Base-by-base conservation (phyloP, 2,888 invertebrate species). In the Pterostichus madidus region DNA sequence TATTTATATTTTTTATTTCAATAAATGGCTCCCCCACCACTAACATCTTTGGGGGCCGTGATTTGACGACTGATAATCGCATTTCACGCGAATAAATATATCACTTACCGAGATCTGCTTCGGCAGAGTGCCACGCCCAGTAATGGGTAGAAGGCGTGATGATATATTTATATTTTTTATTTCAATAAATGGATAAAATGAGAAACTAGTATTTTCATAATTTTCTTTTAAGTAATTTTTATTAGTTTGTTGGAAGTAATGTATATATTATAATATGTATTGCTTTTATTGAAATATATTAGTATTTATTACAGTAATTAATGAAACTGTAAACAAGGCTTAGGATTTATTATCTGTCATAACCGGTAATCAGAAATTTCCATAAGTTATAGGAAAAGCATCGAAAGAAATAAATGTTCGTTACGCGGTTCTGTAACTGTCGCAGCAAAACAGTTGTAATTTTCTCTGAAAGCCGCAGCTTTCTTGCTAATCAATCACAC, bases 231-330 rank as follows among this genome's bases (percentile, higher is more conserved):
- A n/a, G n/a, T n/a, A n/a, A n/a, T 35, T 35, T 39, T 39, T 39
- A 8, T 39, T 7, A 39, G 8, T 24, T 11, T 59, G 5, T 59
- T 11, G 24, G 15, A 59, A 24, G 32, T 64, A 32, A 31, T 64
- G 64, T 32, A 13, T n/a, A 32, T 35, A 64, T 35, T 44, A 71
- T 71, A 44, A 39, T 17, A 17, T 44, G 68, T 71, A 71, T 71
- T 71, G 24, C 10, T 71, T 71, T 44, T 71, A 71, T 71, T 71
- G 44, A 71, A 71, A 71, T 71, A 71, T 71, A 71, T 71, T 71
- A 44, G 68, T 71, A 71, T 71, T 71, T 71, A 64, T 64, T 64
- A 64, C 64, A 71, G 44, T 71, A 71, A 71, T 71, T 71, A 71
- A 39, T 71, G 68, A 44, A 71, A 71, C 68, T 44, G 68, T 71